Percentiles rank a stretch among this genome's conserved stretches.
These are phyloP conservation scores for Zaprionus lineosus DNA, from an alignment of 2,888 invertebrate species.

Conservation along the genomic window DNA sequence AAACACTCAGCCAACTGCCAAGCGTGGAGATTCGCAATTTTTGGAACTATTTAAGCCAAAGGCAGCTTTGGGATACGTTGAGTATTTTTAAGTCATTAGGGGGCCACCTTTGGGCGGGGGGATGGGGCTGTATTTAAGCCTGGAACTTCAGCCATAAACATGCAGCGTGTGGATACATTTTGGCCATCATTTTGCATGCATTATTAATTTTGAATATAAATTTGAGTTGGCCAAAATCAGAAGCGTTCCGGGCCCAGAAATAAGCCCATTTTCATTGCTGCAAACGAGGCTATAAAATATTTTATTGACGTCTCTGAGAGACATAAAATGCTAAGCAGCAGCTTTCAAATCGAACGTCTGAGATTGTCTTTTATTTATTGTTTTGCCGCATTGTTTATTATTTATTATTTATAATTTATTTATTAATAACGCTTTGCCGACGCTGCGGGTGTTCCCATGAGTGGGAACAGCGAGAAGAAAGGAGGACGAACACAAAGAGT, in stretches of 20 bases:
- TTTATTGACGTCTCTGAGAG: slow-evolving; percentile 44
- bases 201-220: neutral
- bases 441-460: slow-evolving; percentile 25
- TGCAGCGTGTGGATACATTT: too few relatives aligned
- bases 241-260: slow-evolving; percentile 30
- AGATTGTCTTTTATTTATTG: slow-evolving; percentile 17
- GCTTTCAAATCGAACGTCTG: slow-evolving; percentile 32
- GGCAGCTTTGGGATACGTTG: too few relatives aligned
- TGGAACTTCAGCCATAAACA: too few relatives aligned
- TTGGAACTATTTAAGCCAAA: too few relatives aligned
- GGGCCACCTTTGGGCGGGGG: too few relatives aligned
- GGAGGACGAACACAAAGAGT: neutral
- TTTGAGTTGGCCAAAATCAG: neutral
- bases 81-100: too few relatives aligned
- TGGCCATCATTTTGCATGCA: too few relatives aligned
- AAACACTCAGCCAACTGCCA: slow-evolving; percentile 27
- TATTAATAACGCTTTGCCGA: too few relatives aligned
- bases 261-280: slow-evolving; percentile 36
- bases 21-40: slow-evolving; percentile 54
- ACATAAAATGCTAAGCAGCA: slow-evolving; percentile 52
- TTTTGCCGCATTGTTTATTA: slow-evolving; percentile 67
- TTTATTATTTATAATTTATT: slow-evolving; percentile 65
- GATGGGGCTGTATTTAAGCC: too few relatives aligned
- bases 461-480: neutral
- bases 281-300: slow-evolving; percentile 40